phyloP scores from a whole-genome alignment of 1,140 invertebrate species.

The Idris sp. region DNA sequence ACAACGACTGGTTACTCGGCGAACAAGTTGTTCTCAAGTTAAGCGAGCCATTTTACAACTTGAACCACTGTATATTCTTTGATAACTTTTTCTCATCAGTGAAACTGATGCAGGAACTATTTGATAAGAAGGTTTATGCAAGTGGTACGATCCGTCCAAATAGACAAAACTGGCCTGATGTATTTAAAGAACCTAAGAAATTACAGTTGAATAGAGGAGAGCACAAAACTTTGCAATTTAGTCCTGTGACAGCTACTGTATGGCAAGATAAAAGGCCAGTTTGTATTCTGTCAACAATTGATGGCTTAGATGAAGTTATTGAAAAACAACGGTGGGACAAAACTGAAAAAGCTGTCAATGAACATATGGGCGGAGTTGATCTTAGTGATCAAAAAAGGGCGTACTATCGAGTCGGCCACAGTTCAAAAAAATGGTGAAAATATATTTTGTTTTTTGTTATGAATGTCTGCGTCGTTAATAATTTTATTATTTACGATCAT shows the following conservation, averaged over 20 bases:
- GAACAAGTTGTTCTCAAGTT: slow-evolving; percentile 12
- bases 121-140: slow-evolving; percentile 9
- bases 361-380: slow-evolving; percentile 14
- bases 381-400: slow-evolving; percentile 4
- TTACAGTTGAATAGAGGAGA: slow-evolving; percentile 5
- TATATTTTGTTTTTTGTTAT: slow-evolving; percentile 1
- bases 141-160: slow-evolving; percentile 5
- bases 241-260: slow-evolving; percentile 6
- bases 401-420: slow-evolving; percentile 7
- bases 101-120: background rate
- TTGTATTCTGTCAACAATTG: slow-evolving; percentile 3
- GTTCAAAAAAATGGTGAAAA: slow-evolving; percentile 8
- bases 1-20: background rate
- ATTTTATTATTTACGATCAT: slow-evolving; percentile 6
- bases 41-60: slow-evolving; percentile 7
- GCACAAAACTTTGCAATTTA: background rate
- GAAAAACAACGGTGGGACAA: slow-evolving; percentile 7
- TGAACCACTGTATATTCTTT: slow-evolving; percentile 6
- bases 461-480: slow-evolving; percentile 10
- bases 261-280: slow-evolving; percentile 21
- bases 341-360: slow-evolving; percentile 1
- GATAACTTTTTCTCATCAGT: slow-evolving; percentile 7
- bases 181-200: background rate
- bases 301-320: slow-evolving; percentile 2
- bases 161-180: slow-evolving; percentile 3